Conservation (phyloP, 2,888 invertebrate genomes). For the Melanophora roralis region DNA sequence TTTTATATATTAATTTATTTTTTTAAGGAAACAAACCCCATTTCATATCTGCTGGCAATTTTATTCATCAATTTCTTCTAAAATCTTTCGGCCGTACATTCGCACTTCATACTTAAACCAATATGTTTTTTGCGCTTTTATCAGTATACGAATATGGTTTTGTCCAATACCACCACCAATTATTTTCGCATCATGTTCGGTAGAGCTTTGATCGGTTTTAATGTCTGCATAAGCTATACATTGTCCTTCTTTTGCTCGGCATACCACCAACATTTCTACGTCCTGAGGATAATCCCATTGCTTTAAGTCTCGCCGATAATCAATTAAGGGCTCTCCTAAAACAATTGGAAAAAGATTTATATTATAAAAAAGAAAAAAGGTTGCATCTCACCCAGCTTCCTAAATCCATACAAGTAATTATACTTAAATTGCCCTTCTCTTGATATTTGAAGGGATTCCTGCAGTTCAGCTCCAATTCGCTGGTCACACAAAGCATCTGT, state of each 20-base stretch:
- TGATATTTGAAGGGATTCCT: background rate
- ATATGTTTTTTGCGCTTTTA: constrained; percentile 34
- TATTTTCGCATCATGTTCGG: constrained; percentile 22
- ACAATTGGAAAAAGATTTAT: background rate
- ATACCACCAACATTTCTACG: constrained; percentile 21
- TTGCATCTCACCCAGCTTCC: constrained; percentile 25
- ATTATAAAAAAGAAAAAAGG: background rate
- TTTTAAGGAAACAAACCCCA: too few species aligned
- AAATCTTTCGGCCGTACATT: background rate
- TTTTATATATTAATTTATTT: too few species aligned
- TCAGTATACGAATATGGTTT: constrained; percentile 21
- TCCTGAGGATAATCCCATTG: constrained; percentile 41
- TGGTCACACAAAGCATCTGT: background rate
- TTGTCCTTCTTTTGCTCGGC: constrained; percentile 8
- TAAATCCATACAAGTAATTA: constrained; percentile 42
- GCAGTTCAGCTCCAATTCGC: background rate
- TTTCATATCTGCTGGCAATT: too few species aligned
- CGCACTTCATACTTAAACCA: constrained; percentile 50
- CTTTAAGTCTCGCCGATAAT: constrained; percentile 11
- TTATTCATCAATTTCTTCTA: background rate
- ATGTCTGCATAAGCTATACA: constrained; percentile 30
- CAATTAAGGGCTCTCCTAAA: constrained; percentile 39
- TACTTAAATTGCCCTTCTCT: constrained; percentile 21
- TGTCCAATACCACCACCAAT: constrained; percentile 43
- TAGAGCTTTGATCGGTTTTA: constrained; percentile 39